A percentile compares a stretch with the other conserved stretches of the same genome.
These are phyloP conservation scores for Anoplophora glabripennis DNA, from an alignment of 1,140 invertebrate genomes.

Conservation along the genomic window DNA sequence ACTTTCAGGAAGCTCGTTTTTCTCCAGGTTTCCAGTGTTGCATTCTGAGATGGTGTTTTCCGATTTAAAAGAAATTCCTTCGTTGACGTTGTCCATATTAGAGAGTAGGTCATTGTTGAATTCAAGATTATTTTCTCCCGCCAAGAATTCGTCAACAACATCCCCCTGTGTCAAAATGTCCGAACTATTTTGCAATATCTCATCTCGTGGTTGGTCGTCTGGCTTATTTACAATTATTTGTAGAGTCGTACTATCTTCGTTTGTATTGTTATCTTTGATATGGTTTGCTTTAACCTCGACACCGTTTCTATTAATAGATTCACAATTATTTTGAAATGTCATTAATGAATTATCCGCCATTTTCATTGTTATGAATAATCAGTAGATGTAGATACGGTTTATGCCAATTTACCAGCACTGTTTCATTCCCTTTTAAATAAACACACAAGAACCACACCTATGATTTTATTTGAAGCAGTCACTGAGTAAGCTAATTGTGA, in stretches of 20 bases:
- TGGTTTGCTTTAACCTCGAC: conserved; percentile 22
- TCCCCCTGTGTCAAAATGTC: conserved; percentile 24
- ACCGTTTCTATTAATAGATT: conserved; percentile 31
- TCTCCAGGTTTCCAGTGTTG: conserved; percentile 4
- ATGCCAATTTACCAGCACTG: too few relatives aligned
- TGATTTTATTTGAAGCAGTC: too few relatives aligned
- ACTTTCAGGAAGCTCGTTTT: background rate
- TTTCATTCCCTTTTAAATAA: too few relatives aligned
- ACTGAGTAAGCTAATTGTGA: too few relatives aligned
- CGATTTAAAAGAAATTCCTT: conserved; percentile 12
- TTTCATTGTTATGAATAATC: conserved; percentile 21
- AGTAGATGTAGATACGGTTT: too few relatives aligned
- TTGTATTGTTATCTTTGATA: conserved; percentile 21
- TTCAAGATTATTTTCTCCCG: conserved; percentile 26
- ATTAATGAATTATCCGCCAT: conserved; percentile 26
- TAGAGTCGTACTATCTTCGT: background rate
- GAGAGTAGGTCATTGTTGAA: conserved; percentile 20
- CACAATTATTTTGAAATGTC: conserved; percentile 27
- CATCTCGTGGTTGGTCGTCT: conserved; percentile 11
- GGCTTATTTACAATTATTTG: background rate
- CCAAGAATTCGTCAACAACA: conserved; percentile 33
- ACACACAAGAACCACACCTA: too few relatives aligned
- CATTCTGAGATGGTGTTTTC: conserved; percentile 8
- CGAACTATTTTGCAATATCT: conserved; percentile 10
- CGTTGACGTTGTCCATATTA: conserved; percentile 21